Base-by-base conservation (phyloP, 2,888 invertebrate genomes). In the Drosophila anceps region DNA sequence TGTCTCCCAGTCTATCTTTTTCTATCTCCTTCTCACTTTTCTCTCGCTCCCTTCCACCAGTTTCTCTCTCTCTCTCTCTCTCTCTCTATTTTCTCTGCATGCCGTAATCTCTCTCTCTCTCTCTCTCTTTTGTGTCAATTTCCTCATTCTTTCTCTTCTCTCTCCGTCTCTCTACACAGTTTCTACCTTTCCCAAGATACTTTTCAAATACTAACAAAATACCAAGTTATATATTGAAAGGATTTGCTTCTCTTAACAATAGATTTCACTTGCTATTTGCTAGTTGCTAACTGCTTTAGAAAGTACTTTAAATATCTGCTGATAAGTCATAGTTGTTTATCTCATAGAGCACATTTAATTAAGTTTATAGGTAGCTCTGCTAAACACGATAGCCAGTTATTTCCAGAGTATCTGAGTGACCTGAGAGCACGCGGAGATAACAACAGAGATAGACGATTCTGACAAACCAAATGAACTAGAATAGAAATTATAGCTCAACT, bases 401-500 rank as follows among this genome's bases (percentile, higher is more conserved):
- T 58, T 68, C 65, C 63, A 62, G 69, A 64, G 29, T 68, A 79
- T 70, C 67, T 77, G 61, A 48, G 50, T 50, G 66, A 37, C 13
- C 41, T 59, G n/a, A n/a, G n/a, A n/a, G 68, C 77, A 64, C 68
- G 27, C 39, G 31, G 8, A 64, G 72, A 80, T 72, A 77, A 79
- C 62, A 50, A 53, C 20, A 44, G 18, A 65, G 73, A 68, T 73
- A 57, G 51, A 33, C 15, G 43, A 58, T 51, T 43, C 31, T 12
- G 31, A 39, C 44, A 58, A 70, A 59, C 60, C 48, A 61, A 60
- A 57, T 33, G 9, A n/a, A 46, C n/a, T 27, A 5, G 27, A 27
- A 46, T n/a, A n/a, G 15, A 46, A 35, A n/a, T 27, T 53, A 20
- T 18, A 27, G 37, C 54, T 54, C 37, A 12, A 12, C 39, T 8